phyloP scores from a whole-genome alignment of 2,888 invertebrate genomes.

The Polydrusus tereticollis region DNA sequence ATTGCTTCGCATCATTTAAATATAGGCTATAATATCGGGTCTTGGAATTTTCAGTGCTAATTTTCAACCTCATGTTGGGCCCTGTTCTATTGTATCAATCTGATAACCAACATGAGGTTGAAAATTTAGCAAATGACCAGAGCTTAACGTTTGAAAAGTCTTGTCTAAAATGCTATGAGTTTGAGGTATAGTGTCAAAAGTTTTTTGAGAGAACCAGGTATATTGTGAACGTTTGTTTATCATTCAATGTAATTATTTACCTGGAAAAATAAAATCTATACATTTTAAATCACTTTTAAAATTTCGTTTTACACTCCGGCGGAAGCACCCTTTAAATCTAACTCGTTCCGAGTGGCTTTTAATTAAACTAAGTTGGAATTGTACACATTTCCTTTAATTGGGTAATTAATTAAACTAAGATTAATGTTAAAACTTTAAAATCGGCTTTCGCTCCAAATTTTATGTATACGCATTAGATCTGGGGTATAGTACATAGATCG shows the following conservation, averaged over 20 bases:
- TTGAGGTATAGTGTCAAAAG: too few relatives aligned
- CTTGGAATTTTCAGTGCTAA: too few relatives aligned
- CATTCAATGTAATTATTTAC: background rate
- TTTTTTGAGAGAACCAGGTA: too few relatives aligned
- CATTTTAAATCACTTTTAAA: background rate
- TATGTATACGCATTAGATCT: background rate
- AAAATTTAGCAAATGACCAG: too few relatives aligned
- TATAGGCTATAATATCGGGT: too few relatives aligned
- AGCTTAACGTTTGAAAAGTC: too few relatives aligned
- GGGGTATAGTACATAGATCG: background rate
- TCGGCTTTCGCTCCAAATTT: background rate
- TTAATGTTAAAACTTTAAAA: slow-evolving; percentile 4
- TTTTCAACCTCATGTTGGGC: too few relatives aligned
- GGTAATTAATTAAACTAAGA: slow-evolving; percentile 1
- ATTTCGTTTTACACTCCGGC: background rate
- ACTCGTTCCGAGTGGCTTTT: slow-evolving; percentile 1
- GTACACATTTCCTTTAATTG: slow-evolving; percentile 10
- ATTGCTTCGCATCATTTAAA: too few relatives aligned
- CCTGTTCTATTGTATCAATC: too few relatives aligned
- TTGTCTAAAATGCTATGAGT: too few relatives aligned
- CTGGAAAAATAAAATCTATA: background rate
- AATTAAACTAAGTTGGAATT: slow-evolving; percentile 10
- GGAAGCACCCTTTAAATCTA: background rate
- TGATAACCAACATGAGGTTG: too few relatives aligned
- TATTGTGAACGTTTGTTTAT: too few relatives aligned